Evolutionary conservation across 2,888 invertebrate genomes (phyloP), one percentile per base, ranked within the genome.

Genomic region (Cremastobaeus sp.): DNA sequence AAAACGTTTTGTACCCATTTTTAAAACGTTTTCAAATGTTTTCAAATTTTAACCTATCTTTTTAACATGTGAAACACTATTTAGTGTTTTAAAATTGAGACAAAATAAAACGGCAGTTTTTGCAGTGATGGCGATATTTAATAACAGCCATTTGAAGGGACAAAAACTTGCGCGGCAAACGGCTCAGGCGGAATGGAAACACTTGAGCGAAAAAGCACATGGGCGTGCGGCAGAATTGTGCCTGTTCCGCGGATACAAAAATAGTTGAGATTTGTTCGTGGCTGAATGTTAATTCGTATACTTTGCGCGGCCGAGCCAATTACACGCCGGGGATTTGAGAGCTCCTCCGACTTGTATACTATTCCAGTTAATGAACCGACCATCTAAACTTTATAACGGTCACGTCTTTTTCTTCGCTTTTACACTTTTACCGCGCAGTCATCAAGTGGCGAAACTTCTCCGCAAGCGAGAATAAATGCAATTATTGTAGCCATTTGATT

Each of bases 291-390:
- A 81, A 82, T 82, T 82, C 80, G 78, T 78, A 77, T 76, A 77
- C 77, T 81, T 75, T 72, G 72, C 78, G 78, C 77, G 79, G 82
- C 75, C 77, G 74, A 77, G 79, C 81, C 82, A 82, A 81, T 84
- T 83, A 82, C 80, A 81, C 54, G 76, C 78, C 77, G 76, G 69
- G 81, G 78, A 82, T 83, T 83, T 81, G 77, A 77, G 80, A 74
- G 78, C 76, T 62, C 64, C 76, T 74, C 77, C 71, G 71, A 76
- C 77, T 78, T 76, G 75, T 78, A 77, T 77, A 79, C 78, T 77
- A 66, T 81, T 79, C 74, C 78, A 78, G 76, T 80, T 83, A 83
- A 84, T 84, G 81, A 84, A 83, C 81, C 81, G 75, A 64, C 78
- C 78, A 76, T 76, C 82, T 77, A 81, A 83, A 83, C 81, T 84